phyloP scores from a whole-genome alignment of 2,797 vertebrate species.

The Molossus alvarezi region DNA sequence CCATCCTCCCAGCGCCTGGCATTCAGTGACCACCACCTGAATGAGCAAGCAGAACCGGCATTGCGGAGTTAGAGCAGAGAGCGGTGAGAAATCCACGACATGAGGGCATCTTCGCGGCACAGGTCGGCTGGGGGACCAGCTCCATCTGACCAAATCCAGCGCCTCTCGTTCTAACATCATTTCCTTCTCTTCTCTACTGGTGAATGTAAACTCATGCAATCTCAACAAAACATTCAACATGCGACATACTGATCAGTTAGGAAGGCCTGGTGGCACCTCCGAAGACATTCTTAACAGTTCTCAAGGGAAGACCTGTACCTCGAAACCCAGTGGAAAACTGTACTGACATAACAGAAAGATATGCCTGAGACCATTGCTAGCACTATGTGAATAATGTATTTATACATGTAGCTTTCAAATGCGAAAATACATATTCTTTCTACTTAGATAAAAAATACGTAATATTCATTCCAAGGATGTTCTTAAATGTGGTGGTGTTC shows the following conservation, averaged over 20 bases:
- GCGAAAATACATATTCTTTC: slow-evolving; percentile 61
- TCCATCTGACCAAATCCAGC: not conserved
- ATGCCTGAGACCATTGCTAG: not conserved
- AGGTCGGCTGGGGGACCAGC: not conserved
- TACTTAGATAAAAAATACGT: slow-evolving; percentile 65
- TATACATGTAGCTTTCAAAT: slow-evolving; percentile 59
- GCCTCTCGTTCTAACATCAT: not conserved
- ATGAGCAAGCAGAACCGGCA: not conserved
- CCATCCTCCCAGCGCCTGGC: not conserved
- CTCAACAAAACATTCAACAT: not conserved
- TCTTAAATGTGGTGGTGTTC: slow-evolving; percentile 63
- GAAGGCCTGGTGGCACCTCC: not conserved
- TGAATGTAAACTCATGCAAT: slow-evolving; percentile 7
- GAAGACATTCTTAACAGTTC: slow-evolving; percentile 9
- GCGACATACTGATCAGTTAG: not conserved
- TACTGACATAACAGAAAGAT: slow-evolving; percentile 7
- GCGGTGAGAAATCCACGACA: not conserved
- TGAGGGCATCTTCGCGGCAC: not conserved
- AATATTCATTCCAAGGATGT: slow-evolving; percentile 51
- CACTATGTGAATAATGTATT: slow-evolving; percentile 55
- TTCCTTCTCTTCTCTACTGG: not conserved
- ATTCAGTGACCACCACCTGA: not conserved
- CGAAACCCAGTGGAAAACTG: slow-evolving; percentile 1
- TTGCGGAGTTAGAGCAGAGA: not conserved
- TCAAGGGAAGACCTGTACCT: not conserved